phyloP scores from a whole-genome alignment of 2,888 invertebrate genomes.

The Elegia similella region DNA sequence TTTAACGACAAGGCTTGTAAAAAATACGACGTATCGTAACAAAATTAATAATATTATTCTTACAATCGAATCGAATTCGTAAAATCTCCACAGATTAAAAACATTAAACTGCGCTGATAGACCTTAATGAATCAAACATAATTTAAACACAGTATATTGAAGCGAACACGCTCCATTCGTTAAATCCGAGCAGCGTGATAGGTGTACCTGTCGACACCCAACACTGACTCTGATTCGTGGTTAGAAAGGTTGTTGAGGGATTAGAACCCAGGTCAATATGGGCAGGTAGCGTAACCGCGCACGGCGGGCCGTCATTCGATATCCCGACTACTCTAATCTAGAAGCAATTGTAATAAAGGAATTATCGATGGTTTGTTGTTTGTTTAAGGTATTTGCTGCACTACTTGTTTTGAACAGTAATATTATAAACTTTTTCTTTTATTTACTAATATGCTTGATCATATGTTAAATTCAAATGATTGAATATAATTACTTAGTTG shows the following conservation, averaged over 20 bases:
- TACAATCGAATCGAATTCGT: too few relatives aligned
- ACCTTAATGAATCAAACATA: not conserved
- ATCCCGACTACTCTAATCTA: conserved; percentile 15
- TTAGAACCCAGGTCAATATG: conserved; percentile 68
- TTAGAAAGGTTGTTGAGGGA: conserved; percentile 54
- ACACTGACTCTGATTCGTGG: conserved; percentile 66
- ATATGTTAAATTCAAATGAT: too few relatives aligned
- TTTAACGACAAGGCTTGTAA: too few relatives aligned
- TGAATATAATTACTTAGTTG: too few relatives aligned
- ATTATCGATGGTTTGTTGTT: conserved; percentile 6
- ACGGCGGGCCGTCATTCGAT: conserved; percentile 42
- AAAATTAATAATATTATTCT: too few relatives aligned
- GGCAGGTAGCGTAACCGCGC: conserved; percentile 60
- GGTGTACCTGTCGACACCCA: conserved; percentile 24
- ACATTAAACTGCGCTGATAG: too few relatives aligned
- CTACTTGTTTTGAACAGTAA: too few relatives aligned
- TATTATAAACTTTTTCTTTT: too few relatives aligned
- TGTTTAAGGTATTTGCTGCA: conserved; percentile 1
- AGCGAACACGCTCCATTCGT: conserved; percentile 2
- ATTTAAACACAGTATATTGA: not conserved
- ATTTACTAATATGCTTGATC: too few relatives aligned
- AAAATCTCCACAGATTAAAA: too few relatives aligned
- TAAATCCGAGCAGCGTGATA: conserved; percentile 10
- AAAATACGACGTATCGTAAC: too few relatives aligned
- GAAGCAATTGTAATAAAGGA: not conserved